Evolutionary conservation across 2,888 invertebrate species (phyloP).

Genomic region (Tenthredo amoena): DNA sequence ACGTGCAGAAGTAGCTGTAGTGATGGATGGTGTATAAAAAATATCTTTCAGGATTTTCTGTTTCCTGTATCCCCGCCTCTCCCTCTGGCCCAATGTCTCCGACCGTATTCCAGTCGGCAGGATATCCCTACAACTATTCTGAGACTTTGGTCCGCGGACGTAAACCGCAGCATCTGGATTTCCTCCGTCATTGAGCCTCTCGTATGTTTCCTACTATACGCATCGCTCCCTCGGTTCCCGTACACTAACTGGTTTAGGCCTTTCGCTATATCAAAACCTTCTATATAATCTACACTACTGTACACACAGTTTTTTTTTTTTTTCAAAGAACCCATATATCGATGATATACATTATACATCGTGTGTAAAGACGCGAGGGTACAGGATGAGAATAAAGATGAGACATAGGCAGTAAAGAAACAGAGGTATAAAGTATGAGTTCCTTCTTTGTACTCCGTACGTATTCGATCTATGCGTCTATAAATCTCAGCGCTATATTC

Average conservation of each 20-base stretch:
- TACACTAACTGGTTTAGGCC: slow-evolving; percentile 1
- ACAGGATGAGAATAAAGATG: slow-evolving; percentile 1
- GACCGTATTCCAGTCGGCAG: slow-evolving; percentile 56
- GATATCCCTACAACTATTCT: slow-evolving; percentile 59
- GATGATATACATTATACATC: not conserved
- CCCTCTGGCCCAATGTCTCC: slow-evolving; percentile 23
- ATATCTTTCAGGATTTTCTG: slow-evolving; percentile 35
- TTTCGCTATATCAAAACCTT: not conserved
- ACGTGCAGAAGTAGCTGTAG: not conserved
- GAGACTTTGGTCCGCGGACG: slow-evolving; percentile 53
- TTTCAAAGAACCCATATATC: not conserved
- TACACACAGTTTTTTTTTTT: not conserved
- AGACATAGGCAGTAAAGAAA: not conserved
- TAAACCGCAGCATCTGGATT: slow-evolving; percentile 59
- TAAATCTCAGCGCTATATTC: not conserved
- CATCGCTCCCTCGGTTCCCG: slow-evolving; percentile 25
- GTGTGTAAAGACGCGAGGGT: not conserved
- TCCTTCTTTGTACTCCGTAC: slow-evolving; percentile 2
- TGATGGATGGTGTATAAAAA: not conserved
- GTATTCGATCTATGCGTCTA: not conserved
- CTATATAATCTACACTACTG: not conserved
- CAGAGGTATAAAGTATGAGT: not conserved
- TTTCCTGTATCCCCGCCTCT: slow-evolving; percentile 52
- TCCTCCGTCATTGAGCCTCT: slow-evolving; percentile 58
- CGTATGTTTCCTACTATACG: slow-evolving; percentile 37